Evolutionary conservation across 1,140 invertebrate species (phyloP), one percentile per base, ranked within the genome.

Genomic region (Apocrypta bakeri): DNA sequence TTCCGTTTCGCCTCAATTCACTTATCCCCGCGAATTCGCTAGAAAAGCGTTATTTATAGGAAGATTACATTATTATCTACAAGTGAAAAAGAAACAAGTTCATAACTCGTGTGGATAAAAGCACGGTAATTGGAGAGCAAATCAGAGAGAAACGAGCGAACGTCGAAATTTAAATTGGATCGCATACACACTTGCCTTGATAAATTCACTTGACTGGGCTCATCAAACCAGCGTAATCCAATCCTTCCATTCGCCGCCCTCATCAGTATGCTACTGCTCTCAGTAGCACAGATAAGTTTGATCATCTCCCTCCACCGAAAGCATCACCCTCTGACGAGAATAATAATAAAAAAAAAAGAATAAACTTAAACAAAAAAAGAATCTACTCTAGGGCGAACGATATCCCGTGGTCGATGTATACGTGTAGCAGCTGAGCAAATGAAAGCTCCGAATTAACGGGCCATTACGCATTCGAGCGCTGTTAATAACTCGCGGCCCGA

Each of bases 371-470:
- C 21, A 76, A 64, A 61, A 71, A 72, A 24, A 0, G 14, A 14
- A 40, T 25, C 2, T 21, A 1, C 25, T 66, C 56, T 4, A n/a
- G 56, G 56, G 12, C 9, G 8, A 11, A 48, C 21, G 66, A 83
- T 79, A 83, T 79, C 74, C 71, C 48, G 72, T 61, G 81, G 3
- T 17, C 48, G 21, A 14, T 56, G 48, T 56, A 17, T 56, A 86
- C 86, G 79, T 85, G 85, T 85, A 71, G 84, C 88, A 88, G 88
- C 87, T 89, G 88, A 87, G 86, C 85, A 88, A 89, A 88, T 87
- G 85, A 87, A 87, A 87, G 81, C 84, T 85, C 73, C 61, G 84
- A 88, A 89, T 88, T 89, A 89, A 88, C 84, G 81, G 86, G 74
- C 86, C 83, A 87, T 88, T 89, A 88, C 83, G 82, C 85, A 89